phyloP scores from a whole-genome alignment of 2,113 vertebrate genomes.

The Vicugna pacos region DNA sequence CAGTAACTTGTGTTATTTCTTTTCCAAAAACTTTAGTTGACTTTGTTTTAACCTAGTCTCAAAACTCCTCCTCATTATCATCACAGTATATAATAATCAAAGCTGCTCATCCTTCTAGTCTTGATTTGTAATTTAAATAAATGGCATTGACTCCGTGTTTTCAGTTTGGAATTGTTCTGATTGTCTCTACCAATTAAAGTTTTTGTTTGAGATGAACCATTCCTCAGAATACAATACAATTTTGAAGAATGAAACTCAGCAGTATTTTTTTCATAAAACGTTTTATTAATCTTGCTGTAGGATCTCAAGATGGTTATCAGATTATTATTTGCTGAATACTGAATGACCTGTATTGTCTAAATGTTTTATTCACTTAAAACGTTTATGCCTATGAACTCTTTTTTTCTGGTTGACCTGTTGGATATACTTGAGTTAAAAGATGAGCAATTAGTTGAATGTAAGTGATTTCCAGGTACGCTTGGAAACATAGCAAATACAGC shows the following conservation, averaged over 20 bases:
- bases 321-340: slow-evolving; percentile 86
- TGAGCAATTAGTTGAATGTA: slow-evolving; percentile 64
- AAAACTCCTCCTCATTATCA: neutral
- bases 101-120: neutral
- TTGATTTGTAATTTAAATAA: slow-evolving; percentile 75
- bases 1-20: neutral
- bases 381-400: slow-evolving; percentile 76
- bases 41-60: slow-evolving; percentile 28
- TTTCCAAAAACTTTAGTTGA: neutral
- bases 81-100: slow-evolving; percentile 58
- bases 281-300: slow-evolving; percentile 83
- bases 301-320: slow-evolving; percentile 81
- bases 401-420: slow-evolving; percentile 78
- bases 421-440: slow-evolving; percentile 73
- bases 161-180: slow-evolving; percentile 64
- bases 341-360: slow-evolving; percentile 83
- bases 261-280: slow-evolving; percentile 80
- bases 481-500: slow-evolving; percentile 42
- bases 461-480: slow-evolving; percentile 52
- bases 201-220: slow-evolving; percentile 63
- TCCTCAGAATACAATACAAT: slow-evolving; percentile 78
- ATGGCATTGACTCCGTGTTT: slow-evolving; percentile 53
- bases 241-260: slow-evolving; percentile 83
- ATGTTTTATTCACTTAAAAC: slow-evolving; percentile 85
- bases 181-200: slow-evolving; percentile 73